Base-by-base conservation (phyloP, 2,888 invertebrate species). In the Morpho helenor region DNA sequence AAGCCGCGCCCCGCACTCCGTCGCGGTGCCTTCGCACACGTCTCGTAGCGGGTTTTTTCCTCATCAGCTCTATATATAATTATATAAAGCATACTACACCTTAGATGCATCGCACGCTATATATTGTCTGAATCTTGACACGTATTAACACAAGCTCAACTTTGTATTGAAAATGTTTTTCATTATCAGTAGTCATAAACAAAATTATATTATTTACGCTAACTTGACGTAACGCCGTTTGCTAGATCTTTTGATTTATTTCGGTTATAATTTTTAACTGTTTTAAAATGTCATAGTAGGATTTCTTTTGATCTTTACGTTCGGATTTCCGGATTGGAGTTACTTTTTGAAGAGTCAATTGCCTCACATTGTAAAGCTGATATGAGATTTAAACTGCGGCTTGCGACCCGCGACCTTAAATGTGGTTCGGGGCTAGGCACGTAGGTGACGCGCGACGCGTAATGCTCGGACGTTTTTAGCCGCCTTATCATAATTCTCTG, bases 31-130 rank as follows among this genome's bases (percentile, higher is more conserved):
- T 76, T 76, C 76, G 75, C 76, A 76, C 76, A 76, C 79, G 70
- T 74, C 74, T 79, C 71, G 76, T 81, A 81, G 84, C 84, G 87
- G 89, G 89, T 90, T 89, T 90, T 90, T 90, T 90, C 90, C 90
- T 90, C 87, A 82, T 87, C 87, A 87, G 80, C 80, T 81, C 78
- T 79, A 83, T 31, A 31, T 31, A 31, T 84, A 84, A 84, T 82
- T 82, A 82, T 60, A 56, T 59, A 57, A 55, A 72, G 78, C 82
- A 77, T 76, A 80, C 77, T 77, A 77, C 79, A 79, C 73, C 80
- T 83, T 77, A 75, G 82, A 80, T 86, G 85, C 87, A 88, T 86
- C 83, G 83, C 76, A 75, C 76, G 79, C 77, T 73, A 75, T 75
- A 79, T 73, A 77, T 75, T 77, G 77, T 72, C 69, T 70, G 76